Evolutionary conservation across 1,140 invertebrate genomes (phyloP), one percentile per base, ranked within the genome.

Genomic region (Bicyclus anynana): DNA sequence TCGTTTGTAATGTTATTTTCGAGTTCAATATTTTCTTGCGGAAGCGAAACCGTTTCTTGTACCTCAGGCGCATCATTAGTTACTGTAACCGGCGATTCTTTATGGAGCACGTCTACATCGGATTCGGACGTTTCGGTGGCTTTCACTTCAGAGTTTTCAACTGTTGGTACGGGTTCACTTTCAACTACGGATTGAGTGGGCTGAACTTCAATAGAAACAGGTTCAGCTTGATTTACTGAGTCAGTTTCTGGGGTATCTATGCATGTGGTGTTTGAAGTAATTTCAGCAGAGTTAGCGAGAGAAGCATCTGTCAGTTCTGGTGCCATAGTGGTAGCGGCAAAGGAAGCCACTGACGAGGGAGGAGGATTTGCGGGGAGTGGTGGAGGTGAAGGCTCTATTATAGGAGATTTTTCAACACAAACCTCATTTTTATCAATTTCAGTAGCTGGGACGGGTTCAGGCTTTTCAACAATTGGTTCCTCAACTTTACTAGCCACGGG

Each of bases 251-350:
- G 52, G 29, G 49, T 62, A n/a, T 53, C 51, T 47, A 58, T 50
- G 23, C 53, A 54, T 38, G 76, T 46, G 62, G 74, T 57, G 59
- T 63, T 67, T 65, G 74, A 56, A 53, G 68, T 74, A 61, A 59
- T 61, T 60, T 74, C 78, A 69, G 75, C 62, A 64, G 75, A 70
- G 69, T 79, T 84, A 79, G 76, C 73, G 71, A 79, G 76, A 67
- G 80, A 76, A 77, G 81, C 77, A 60, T 86, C 84, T 73, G 81
- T 74, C 74, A 84, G 62, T 77, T 89, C 84, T 64, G 89, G 83
- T 78, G 87, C 89, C 89, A 90, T 90, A 55, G 87, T 90, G 66
- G 80, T 84, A 57, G 84, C 85, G 71, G 89, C 89, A 68, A 90
- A 90, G 65, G 86, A 82, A 63, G 84, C 87, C 74, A 90, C 81